Base-by-base conservation (phyloP, 2,888 invertebrate genomes). In the Cephus rjabovi region DNA sequence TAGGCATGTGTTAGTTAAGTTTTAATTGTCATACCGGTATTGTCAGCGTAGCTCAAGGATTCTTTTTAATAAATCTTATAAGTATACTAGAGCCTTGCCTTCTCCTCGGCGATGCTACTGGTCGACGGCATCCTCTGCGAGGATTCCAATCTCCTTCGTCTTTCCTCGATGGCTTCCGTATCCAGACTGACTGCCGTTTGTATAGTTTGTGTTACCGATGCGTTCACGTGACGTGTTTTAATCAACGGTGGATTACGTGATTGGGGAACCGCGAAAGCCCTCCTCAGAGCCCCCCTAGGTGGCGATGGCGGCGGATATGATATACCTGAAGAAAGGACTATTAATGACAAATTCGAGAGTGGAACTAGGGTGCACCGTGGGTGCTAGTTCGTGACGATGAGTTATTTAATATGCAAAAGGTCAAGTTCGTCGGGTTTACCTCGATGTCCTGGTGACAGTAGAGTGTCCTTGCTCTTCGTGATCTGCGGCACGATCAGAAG, bases 281-380 rank as follows among this genome's bases (percentile, higher is more conserved):
- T 88, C 76, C 92, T 87, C 75, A 92, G 86, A 73, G 89, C 89
- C 70, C 91, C 92, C 92, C 94, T 93, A 88, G 90, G 93, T 87
- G 89, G 97, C 83, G 96, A 97, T 34, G 96, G 96, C 11, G 97
- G 97, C 77, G 97, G 97, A 91, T 97, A 97, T 82, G 96, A 96
- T 80, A 95, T 95, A 80, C 96, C 97, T 85, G 74, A 33, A 56
- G 56, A 23, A 56, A 56, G 23, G 9, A 56, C 23, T 23, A 9
- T 56, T 23, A 9, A 56, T 23, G 23, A 56, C 56, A 56, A 9
- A 56, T 56, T 23, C 9, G 2, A 56, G 23, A 23, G 23, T 23
- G 56, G 23, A 56, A 9, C 56, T 23, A 23, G 23, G 56, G 9
- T 56, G 9, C 56, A 56, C 23, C 23, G 4, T 2, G 23, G 23